Evolutionary conservation across 2,888 invertebrate genomes (phyloP).

Genomic region (Psococerastis gibbosa): DNA sequence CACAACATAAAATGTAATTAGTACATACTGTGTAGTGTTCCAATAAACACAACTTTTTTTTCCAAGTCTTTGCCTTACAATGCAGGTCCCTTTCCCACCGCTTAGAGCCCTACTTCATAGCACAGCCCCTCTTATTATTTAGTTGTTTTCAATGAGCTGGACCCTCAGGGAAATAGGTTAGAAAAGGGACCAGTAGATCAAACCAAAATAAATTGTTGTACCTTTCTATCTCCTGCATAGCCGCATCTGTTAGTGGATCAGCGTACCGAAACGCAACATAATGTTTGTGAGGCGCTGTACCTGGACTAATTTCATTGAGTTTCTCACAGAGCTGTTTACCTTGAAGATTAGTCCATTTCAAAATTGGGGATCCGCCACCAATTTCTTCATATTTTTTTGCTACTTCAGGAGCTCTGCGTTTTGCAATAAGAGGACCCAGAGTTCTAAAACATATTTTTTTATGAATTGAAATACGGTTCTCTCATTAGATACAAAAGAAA

Average conservation of each 20-base stretch:
- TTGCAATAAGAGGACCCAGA: slow-evolving; percentile 80
- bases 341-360: slow-evolving; percentile 80
- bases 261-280: slow-evolving; percentile 92
- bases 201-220: too few relatives aligned
- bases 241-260: slow-evolving; percentile 66
- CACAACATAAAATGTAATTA: too few relatives aligned
- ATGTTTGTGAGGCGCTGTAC: slow-evolving; percentile 77
- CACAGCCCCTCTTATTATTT: too few relatives aligned
- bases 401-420: slow-evolving; percentile 65
- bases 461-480: neutral
- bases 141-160: too few relatives aligned
- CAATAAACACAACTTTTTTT: too few relatives aligned
- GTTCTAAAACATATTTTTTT: slow-evolving; percentile 33
- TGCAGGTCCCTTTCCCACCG: too few relatives aligned
- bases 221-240: slow-evolving; percentile 60
- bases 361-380: slow-evolving; percentile 90
- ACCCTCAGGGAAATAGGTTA: too few relatives aligned
- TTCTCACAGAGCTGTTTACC: slow-evolving; percentile 60
- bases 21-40: too few relatives aligned
- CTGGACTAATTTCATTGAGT: slow-evolving; percentile 57
- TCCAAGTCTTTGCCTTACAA: too few relatives aligned
- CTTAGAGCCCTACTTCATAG: too few relatives aligned
- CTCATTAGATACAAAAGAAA: slow-evolving; percentile 2
- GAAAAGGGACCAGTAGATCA: too few relatives aligned
- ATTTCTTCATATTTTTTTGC: slow-evolving; percentile 82